Percentiles rank a stretch among this genome's conserved stretches.
phyloP scores from a whole-genome alignment of 2,888 invertebrate genomes.

The Hypselothyrea guttata region DNA sequence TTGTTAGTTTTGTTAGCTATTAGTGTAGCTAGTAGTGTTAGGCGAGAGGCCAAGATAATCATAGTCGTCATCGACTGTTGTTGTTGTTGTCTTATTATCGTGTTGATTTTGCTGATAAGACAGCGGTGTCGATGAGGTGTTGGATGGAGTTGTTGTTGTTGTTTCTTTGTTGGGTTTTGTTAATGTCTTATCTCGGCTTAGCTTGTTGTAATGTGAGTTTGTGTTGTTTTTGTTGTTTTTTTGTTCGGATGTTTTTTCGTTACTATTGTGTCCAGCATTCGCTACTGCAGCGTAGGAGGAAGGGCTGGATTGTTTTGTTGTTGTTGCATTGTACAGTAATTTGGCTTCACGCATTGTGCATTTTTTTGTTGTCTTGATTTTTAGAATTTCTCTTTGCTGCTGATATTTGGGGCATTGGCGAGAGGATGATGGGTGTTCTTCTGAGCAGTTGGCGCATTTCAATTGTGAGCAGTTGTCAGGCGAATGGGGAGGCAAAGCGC shows the following conservation, averaged over 20 bases:
- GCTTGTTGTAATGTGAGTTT: too few relatives aligned
- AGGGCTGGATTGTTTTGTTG: too few relatives aligned
- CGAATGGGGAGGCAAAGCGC: not conserved
- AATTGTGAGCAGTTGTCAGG: not conserved
- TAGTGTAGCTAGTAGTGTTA: too few relatives aligned
- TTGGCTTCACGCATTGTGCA: conserved; percentile 15
- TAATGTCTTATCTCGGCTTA: not conserved
- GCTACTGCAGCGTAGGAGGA: too few relatives aligned
- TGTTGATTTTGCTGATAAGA: conserved; percentile 7
- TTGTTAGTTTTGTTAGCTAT: too few relatives aligned
- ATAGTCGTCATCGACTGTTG: not conserved
- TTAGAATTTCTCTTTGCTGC: conserved; percentile 17
- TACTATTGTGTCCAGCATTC: too few relatives aligned
- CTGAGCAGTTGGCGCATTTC: conserved; percentile 1
- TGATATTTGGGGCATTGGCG: conserved; percentile 14
- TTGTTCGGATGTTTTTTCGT: too few relatives aligned
- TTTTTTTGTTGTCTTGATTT: conserved; percentile 15
- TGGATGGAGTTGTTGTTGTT: not conserved
- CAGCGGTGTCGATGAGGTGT: not conserved
- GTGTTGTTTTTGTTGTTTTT: too few relatives aligned
- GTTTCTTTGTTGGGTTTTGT: not conserved
- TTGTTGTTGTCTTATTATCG: not conserved
- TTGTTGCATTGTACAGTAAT: conserved; percentile 1
- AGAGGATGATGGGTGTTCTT: conserved; percentile 11
- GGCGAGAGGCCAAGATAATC: not conserved